These are phyloP conservation scores for Scelioninae gen. 1 DNA, from an alignment of 2,888 invertebrate species.

Conservation along the genomic window DNA sequence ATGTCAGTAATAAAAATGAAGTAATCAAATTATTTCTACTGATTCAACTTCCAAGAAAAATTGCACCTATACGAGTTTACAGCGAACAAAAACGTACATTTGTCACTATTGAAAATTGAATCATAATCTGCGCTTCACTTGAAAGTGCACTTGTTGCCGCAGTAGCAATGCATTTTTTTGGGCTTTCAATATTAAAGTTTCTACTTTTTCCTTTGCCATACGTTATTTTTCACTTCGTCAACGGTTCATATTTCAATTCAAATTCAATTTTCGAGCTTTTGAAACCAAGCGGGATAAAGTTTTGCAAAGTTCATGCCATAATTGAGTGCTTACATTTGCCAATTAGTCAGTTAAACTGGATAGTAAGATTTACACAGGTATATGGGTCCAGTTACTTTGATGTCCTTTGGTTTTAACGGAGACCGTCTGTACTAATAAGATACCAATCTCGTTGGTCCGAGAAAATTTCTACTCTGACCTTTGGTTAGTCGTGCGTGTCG, in stretches of 20 bases:
- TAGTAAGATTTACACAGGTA: slow-evolving; percentile 43
- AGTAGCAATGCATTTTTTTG: neutral
- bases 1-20: neutral
- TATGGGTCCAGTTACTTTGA: slow-evolving; percentile 73
- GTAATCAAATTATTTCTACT: neutral
- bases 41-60: neutral
- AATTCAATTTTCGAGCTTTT: neutral
- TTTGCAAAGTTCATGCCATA: neutral
- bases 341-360: slow-evolving; percentile 44
- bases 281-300: neutral
- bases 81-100: neutral
- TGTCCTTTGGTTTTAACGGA: slow-evolving; percentile 58
- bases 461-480: slow-evolving; percentile 66
- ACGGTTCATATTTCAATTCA: neutral
- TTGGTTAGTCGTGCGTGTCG: slow-evolving; percentile 68
- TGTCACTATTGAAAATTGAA: neutral
- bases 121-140: neutral
- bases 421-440: slow-evolving; percentile 50
- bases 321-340: slow-evolving; percentile 27
- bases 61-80: neutral
- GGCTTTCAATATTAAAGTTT: neutral
- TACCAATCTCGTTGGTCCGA: slow-evolving; percentile 54
- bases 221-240: neutral
- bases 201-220: neutral
- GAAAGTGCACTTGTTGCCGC: slow-evolving; percentile 33